Evolutionary conservation across 2,797 vertebrate species (phyloP).

Genomic region (Protonibea diacanthus): DNA sequence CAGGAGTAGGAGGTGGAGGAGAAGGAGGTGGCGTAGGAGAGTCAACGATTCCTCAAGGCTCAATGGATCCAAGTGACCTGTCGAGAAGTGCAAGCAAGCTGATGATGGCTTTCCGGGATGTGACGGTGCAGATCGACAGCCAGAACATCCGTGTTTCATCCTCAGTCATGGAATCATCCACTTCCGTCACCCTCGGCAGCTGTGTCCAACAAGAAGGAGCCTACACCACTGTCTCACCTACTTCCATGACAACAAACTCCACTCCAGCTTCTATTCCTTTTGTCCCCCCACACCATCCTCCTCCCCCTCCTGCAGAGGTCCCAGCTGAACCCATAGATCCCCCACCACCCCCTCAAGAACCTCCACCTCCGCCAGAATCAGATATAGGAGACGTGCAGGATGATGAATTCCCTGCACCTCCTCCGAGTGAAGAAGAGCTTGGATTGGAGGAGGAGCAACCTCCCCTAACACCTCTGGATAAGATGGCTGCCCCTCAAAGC

Average conservation of each 20-base stretch:
- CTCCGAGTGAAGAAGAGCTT: conserved; percentile 83
- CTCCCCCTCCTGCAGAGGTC: conserved; percentile 56
- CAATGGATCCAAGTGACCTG: conserved; percentile 84
- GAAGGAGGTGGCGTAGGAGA: conserved; percentile 76
- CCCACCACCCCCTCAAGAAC: conserved; percentile 79
- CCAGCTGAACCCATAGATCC: conserved; percentile 65
- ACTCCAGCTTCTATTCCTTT: conserved; percentile 34
- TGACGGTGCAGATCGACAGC: conserved; percentile 96
- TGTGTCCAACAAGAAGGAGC: conserved; percentile 82
- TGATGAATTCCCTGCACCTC: conserved; percentile 82
- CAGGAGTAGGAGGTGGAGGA: conserved; percentile 66
- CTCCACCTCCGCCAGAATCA: conserved; percentile 73
- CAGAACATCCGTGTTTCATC: conserved; percentile 97
- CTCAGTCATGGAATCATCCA: conserved; percentile 88
- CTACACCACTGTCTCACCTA: conserved; percentile 44
- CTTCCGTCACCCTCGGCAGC: conserved; percentile 93
- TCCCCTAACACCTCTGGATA: conserved; percentile 80
- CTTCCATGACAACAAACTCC: conserved; percentile 56
- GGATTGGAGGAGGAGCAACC: conserved; percentile 69
- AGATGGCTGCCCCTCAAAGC: conserved; percentile 67
- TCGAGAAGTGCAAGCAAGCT: conserved; percentile 93
- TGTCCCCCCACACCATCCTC: conserved; percentile 57
- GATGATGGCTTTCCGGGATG: conserved; percentile 98
- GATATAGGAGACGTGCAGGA: conserved; percentile 72
- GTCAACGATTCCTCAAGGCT: conserved; percentile 72